Evolutionary conservation across 2,113 vertebrate species (phyloP), one percentile per base, ranked within the genome.

Genomic region (Echinops telfairi): DNA sequence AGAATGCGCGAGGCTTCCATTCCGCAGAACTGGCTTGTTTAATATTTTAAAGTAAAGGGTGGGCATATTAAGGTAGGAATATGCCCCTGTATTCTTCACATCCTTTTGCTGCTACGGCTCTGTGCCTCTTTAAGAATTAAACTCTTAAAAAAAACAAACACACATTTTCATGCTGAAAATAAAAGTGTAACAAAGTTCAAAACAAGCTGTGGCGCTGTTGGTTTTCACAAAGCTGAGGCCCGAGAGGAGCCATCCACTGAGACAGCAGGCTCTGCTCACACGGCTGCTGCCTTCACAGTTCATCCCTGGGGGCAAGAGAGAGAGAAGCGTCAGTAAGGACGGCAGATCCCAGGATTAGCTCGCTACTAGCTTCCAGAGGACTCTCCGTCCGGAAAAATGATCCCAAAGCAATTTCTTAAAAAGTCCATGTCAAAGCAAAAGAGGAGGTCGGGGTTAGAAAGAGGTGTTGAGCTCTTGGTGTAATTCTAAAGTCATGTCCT

Each of bases 211-310:
- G 98, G 98, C 97, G 98, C 97, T 98, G 98, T 97, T 97, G 98
- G 94, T 98, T 98, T 98, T 98, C 98, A 97, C 97, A 97, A 98
- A 98, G 98, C 98, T 98, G 98, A 98, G 97, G 98, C 98, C 98
- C 96, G 98, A 98, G 98, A 97, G 98, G 97, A 98, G 94, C 98
- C 97, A 98, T 98, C 97, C 98, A 97, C 97, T 98, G 97, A 97
- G 97, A 98, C 97, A 97, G 96, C 97, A 98, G 95, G 97, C 97
- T 97, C 98, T 96, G 97, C 96, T 98, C 97, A 97, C 97, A 97
- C 97, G 97, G 98, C 97, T 86, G 97, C 95, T 97, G 98, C 97
- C 97, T 98, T 99, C 98, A 99, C 95, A 99, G 98, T 99, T 99
- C 99, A 98, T 99, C 99, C 98, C 99, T 99, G 94, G 96, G 95